Evolutionary conservation across 92 coral and sea anemone species (phyloP).

Genomic region (Isaurus tuberculatus): DNA sequence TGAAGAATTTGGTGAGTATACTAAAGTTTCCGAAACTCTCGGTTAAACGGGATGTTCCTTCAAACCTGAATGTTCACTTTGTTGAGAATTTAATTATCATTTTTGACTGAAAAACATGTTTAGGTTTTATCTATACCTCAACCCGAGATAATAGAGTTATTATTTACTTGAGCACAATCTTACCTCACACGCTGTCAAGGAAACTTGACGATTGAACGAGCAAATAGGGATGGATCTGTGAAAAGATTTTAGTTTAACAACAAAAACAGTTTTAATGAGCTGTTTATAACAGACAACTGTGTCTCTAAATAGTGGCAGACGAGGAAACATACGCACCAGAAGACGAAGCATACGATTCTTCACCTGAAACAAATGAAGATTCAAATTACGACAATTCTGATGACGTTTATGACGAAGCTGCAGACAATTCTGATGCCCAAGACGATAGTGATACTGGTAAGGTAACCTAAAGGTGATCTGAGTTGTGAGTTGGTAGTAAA

Average conservation of each 20-base stretch:
- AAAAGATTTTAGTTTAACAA: neutral
- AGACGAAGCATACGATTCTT: slow-evolving; percentile 17
- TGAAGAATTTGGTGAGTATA: slow-evolving; percentile 27
- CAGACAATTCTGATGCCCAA: slow-evolving; percentile 7
- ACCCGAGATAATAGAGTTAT: too few species aligned
- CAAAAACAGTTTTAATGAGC: neutral
- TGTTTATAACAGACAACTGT: neutral
- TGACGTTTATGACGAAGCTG: slow-evolving; percentile 10
- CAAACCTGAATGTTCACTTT: too few species aligned
- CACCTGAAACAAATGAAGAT: slow-evolving; percentile 12
- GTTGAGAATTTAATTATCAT: too few species aligned
- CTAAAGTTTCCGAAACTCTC: too few species aligned
- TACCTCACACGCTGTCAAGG: too few species aligned
- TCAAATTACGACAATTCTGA: slow-evolving; percentile 5
- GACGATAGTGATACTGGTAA: slow-evolving; percentile 24
- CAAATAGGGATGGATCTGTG: too few species aligned
- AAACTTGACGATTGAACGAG: too few species aligned
- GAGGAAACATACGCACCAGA: slow-evolving; percentile 17
- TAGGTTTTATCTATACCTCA: too few species aligned
- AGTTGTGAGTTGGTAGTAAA: neutral
- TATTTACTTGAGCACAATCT: too few species aligned
- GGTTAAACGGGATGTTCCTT: too few species aligned
- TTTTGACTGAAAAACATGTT: too few species aligned
- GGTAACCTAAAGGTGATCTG: neutral
- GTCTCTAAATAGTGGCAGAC: slow-evolving; percentile 12